Percentiles rank a stretch among this genome's conserved stretches.
Conservation (phyloP, 2,888 invertebrate genomes). For the Tillus elongatus region DNA sequence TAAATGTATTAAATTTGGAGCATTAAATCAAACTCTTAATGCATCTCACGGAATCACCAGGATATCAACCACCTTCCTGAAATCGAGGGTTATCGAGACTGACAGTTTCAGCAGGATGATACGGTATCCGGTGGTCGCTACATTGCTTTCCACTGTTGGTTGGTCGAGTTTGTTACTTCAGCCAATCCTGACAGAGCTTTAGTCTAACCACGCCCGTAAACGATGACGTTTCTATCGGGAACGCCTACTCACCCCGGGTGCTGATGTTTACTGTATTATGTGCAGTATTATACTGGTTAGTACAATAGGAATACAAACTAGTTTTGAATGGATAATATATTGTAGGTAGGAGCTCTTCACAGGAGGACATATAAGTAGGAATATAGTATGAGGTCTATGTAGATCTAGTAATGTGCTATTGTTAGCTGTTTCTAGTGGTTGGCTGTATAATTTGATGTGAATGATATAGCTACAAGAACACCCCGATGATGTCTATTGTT, state of each 20-base stretch:
- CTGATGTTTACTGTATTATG: conserved; percentile 40
- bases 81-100: conserved; percentile 19
- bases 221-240: conserved; percentile 22
- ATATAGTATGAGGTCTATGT: conserved; percentile 18
- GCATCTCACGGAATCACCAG: too few relatives aligned
- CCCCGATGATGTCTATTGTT: too few relatives aligned
- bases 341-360: conserved; percentile 17
- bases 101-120: conserved; percentile 31
- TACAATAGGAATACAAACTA: conserved; percentile 42
- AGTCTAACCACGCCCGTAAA: conserved; percentile 22
- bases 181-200: conserved; percentile 28
- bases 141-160: conserved; percentile 38
- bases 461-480: conserved; percentile 5
- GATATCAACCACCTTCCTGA: background rate
- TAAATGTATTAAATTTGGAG: conserved; percentile 4
- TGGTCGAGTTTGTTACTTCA: conserved; percentile 35
- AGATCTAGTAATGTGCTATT: conserved; percentile 23
- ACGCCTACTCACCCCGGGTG: conserved; percentile 30
- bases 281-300: conserved; percentile 31
- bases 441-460: conserved; percentile 1
- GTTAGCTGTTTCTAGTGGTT: conserved; percentile 16
- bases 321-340: conserved; percentile 38
- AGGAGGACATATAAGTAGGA: conserved; percentile 24
- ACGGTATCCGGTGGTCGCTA: conserved; percentile 33
- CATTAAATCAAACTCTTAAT: background rate